A percentile compares a stretch with the other conserved stretches of the same genome.
phyloP scores from a whole-genome alignment of 2,797 vertebrate genomes.

The Falco rusticolus region DNA sequence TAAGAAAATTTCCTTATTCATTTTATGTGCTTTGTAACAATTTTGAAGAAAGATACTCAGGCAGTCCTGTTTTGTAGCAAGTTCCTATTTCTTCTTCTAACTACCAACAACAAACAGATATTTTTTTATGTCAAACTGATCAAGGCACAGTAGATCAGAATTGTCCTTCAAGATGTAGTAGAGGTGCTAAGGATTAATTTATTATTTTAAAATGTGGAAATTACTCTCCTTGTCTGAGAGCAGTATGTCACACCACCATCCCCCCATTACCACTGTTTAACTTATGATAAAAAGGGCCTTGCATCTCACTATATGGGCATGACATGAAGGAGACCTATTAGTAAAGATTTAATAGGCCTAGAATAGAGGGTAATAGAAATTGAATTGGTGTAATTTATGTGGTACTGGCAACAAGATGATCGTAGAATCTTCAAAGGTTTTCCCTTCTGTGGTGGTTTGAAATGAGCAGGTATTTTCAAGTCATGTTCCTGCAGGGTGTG shows the following conservation, averaged over 20 bases:
- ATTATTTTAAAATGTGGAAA: conserved; percentile 74
- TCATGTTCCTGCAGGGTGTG: not conserved
- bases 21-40: not conserved
- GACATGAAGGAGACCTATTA: conserved; percentile 72
- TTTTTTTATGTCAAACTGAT: conserved; percentile 51
- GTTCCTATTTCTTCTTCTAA: conserved; percentile 23
- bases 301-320: conserved; percentile 25
- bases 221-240: conserved; percentile 59
- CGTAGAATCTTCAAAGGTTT: conserved; percentile 59
- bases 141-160: conserved; percentile 47
- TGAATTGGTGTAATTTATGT: conserved; percentile 71
- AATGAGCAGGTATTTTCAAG: conserved; percentile 13
- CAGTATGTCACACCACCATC: conserved; percentile 15
- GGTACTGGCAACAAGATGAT: conserved; percentile 4
- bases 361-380: conserved; percentile 70
- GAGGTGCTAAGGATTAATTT: conserved; percentile 66
- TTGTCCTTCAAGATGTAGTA: conserved; percentile 37
- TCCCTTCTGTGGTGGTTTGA: not conserved
- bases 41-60: conserved; percentile 1
- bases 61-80: not conserved
- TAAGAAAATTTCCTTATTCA: not conserved
- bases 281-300: conserved; percentile 70
- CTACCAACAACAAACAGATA: conserved; percentile 50
- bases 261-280: conserved; percentile 29
- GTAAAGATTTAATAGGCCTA: conserved; percentile 71